These are phyloP conservation scores for Ornithoptera alexandrae DNA, from an alignment of 2,888 invertebrate genomes.

Conservation along the genomic window DNA sequence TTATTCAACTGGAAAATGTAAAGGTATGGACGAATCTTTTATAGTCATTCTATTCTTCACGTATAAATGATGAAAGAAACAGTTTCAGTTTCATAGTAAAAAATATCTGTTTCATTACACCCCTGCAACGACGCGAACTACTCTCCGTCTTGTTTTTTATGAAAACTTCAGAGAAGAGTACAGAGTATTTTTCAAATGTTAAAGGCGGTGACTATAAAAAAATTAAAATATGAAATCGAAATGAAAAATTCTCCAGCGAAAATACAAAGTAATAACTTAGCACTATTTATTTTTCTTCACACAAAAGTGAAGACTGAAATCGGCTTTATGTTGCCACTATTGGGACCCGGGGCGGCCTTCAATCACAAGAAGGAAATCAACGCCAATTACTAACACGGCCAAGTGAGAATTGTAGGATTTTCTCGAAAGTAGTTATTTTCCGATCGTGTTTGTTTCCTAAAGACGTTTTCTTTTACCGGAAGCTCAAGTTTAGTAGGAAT, in stretches of 20 bases:
- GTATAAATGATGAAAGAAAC: background rate
- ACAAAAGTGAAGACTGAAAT: background rate
- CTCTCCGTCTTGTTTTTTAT: background rate
- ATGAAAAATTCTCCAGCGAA: background rate
- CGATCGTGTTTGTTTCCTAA: too few relatives aligned
- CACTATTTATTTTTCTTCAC: background rate
- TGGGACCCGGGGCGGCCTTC: too few relatives aligned
- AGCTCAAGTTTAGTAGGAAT: too few relatives aligned
- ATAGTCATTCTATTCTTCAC: too few relatives aligned
- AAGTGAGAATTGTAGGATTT: too few relatives aligned
- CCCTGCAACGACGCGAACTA: background rate
- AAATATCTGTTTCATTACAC: background rate
- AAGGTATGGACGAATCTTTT: too few relatives aligned
- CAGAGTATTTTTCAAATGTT: constrained; percentile 1
- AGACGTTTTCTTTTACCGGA: too few relatives aligned
- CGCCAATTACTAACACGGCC: too few relatives aligned
- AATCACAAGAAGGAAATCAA: too few relatives aligned
- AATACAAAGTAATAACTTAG: background rate
- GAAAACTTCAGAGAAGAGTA: background rate
- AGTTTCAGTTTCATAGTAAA: background rate
- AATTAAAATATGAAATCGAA: background rate
- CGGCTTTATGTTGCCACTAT: too few relatives aligned
- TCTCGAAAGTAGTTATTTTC: too few relatives aligned
- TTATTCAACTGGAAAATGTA: too few relatives aligned
- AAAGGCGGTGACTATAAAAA: background rate